Evolutionary conservation across 2,797 vertebrate genomes (phyloP), one percentile per base, ranked within the genome.

Genomic region (Peromyscus melanophrys): DNA sequence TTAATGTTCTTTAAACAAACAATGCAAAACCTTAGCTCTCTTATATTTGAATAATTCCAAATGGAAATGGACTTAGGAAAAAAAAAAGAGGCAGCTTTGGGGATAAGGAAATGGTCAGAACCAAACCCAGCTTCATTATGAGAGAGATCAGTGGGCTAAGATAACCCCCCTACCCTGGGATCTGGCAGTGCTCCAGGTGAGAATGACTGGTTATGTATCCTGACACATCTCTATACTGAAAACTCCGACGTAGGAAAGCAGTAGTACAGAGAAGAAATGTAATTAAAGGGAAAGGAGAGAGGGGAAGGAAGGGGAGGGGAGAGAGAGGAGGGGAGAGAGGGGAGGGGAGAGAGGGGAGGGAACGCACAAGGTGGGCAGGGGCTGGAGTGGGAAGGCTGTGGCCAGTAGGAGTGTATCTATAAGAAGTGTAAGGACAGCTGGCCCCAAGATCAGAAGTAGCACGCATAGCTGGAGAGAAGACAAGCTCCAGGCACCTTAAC

Each of bases 1-100:
- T 46, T 52, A 67, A 88, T 59, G 29, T 59, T 93, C 46, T 92
- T 96, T 90, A 82, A 95, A 88, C 37, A 95, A 88, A 92, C 37
- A 27, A 65, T 0, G 29, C 10, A 71, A 97, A 95, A 92, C 9
- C 27, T 40, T 65, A 67, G 67, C 27, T 96, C 65, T 85, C 57
- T 67, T 61, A 25, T 37, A 92, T 69, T 59, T 75, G 63, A 92
- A 34, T 49, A 88, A 67, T 57, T 92, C 34, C 31, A 76, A 80
- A 82, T 59, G 29, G 55, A 90, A 86, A 89, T 37, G 21, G 40
- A 29, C 69, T 95, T 89, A 27, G 91, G 0, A 4, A 7, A 43
- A 52, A 81, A 92, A 81, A 92, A 73, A 82, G n/a, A 10, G 55
- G 43, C 84, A 93, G 37, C 25, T 76, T 63, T 87, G 52, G 69